phyloP scores from a whole-genome alignment of 2,797 vertebrate species.

The Squalus acanthias region DNA sequence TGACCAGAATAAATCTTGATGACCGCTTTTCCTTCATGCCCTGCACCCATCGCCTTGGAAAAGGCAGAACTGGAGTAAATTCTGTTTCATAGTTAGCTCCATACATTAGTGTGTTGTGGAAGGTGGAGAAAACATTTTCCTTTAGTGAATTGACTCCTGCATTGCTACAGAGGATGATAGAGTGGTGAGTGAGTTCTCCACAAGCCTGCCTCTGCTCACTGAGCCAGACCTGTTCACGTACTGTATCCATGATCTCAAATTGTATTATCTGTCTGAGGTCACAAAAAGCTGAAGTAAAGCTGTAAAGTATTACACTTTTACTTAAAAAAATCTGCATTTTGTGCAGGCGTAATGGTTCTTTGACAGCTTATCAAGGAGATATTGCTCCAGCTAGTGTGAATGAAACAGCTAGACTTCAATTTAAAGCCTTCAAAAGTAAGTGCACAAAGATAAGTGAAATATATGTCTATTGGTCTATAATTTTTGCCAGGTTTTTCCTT shows the following conservation, averaged over 20 bases:
- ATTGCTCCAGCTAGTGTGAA: constrained; percentile 63
- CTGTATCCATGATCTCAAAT: neutral
- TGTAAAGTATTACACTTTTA: neutral
- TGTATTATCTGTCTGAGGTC: neutral
- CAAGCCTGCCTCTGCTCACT: neutral
- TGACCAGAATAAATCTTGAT: neutral
- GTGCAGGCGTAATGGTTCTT: constrained; percentile 64
- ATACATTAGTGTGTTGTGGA: too few species aligned
- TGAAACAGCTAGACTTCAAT: constrained; percentile 76
- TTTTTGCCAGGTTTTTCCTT: neutral
- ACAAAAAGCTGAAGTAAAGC: constrained; percentile 21
- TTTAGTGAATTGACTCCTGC: neutral
- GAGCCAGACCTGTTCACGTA: neutral
- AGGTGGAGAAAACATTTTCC: neutral
- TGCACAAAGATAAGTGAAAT: constrained; percentile 39
- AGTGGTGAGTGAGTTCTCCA: neutral
- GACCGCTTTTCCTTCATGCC: neutral
- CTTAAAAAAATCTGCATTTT: constrained; percentile 12
- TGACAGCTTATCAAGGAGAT: constrained; percentile 68
- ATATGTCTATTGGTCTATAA: neutral
- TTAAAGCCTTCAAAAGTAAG: constrained; percentile 80
- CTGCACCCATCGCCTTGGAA: neutral
- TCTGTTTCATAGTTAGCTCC: neutral
- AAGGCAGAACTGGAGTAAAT: neutral
- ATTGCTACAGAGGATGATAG: neutral